A percentile compares a stretch with the other conserved stretches of the same genome.
Evolutionary conservation across 1,140 invertebrate genomes (phyloP).

Genomic region (Asbolus verrucosus): DNA sequence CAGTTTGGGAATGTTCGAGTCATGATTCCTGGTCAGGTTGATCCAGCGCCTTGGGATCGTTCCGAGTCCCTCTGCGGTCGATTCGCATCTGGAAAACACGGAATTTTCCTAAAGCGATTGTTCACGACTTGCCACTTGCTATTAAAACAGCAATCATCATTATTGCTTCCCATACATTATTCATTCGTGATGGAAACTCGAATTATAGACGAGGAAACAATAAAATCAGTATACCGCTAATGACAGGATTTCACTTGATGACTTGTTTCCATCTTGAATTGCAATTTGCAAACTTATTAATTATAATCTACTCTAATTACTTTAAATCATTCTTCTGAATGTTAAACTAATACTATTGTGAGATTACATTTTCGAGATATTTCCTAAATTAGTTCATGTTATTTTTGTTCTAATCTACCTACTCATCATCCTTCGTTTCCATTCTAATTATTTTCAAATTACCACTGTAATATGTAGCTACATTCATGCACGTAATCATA

Average conservation of each 20-base stretch:
- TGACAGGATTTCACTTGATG: slow-evolving; percentile 28
- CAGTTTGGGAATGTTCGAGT: slow-evolving; percentile 53
- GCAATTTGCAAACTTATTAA: slow-evolving; percentile 32
- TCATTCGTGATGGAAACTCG: slow-evolving; percentile 17
- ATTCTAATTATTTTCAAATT: slow-evolving; percentile 17
- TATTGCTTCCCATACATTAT: slow-evolving; percentile 23
- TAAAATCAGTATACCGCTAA: background rate
- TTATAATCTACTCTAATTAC: slow-evolving; percentile 32
- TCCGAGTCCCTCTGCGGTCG: slow-evolving; percentile 43
- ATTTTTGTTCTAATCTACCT: too few relatives aligned
- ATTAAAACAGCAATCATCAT: slow-evolving; percentile 25
- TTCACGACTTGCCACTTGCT: background rate
- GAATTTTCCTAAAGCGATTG: background rate
- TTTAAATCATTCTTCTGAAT: slow-evolving; percentile 9
- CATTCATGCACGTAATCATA: too few relatives aligned
- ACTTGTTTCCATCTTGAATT: slow-evolving; percentile 7
- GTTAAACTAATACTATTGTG: slow-evolving; percentile 7
- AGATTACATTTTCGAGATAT: background rate
- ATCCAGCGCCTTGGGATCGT: slow-evolving; percentile 59
- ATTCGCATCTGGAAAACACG: slow-evolving; percentile 41
- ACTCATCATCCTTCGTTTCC: background rate
- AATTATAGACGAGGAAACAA: slow-evolving; percentile 3
- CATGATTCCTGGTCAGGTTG: slow-evolving; percentile 44
- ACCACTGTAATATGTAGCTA: too few relatives aligned
- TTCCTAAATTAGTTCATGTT: too few relatives aligned